Evolutionary conservation across 2,888 invertebrate species (phyloP), one percentile per base, ranked within the genome.

Genomic region (Brassicogethes aeneus): DNA sequence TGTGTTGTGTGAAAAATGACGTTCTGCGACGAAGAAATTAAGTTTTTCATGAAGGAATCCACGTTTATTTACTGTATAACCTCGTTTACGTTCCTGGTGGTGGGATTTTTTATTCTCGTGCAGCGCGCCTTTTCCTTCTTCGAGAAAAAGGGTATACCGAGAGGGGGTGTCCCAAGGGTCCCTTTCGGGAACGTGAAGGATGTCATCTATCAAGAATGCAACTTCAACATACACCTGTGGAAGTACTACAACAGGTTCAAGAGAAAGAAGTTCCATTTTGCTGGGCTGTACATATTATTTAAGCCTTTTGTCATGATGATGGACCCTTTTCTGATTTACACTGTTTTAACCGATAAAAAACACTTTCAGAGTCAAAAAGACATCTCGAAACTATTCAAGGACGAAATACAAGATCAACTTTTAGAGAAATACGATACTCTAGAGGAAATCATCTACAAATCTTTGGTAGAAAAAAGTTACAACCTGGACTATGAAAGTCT

Each of bases 161-260:
- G 34, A 30, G 48, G 44, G 7, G 39, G 39, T 2, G 15, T 40
- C 14, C 56, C 56, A 3, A 44, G 29, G 5, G 51, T 52, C 15
- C 56, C 56, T 3, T 53, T 48, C 35, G 56, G 56, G n/a, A 52
- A 56, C 40, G 41, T 56, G 12, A 45, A 46, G 17, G 53, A 52
- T 36, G 49, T 56, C 7, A 12, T 54, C 15, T 44, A 43, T n/a
- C 32, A 44, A 33, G 36, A 46, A 2, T 48, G 39, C 16, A 44
- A 48, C 1, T 33, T 56, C 34, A 52, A 53, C 35, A 39, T 48
- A 17, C 47, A 47, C 16, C 36, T 56, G 29, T 54, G 55, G 54
- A 54, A 51, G 30, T 48, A 53, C 35, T 47, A 54, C 37, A 54
- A 53, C 30, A 41, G 46, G 35, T 54, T 54, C 39, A 57, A 54